These are phyloP conservation scores for Sinocyclocheilus anshuiensis DNA, from an alignment of 2,113 vertebrate genomes.

Conservation along the genomic window DNA sequence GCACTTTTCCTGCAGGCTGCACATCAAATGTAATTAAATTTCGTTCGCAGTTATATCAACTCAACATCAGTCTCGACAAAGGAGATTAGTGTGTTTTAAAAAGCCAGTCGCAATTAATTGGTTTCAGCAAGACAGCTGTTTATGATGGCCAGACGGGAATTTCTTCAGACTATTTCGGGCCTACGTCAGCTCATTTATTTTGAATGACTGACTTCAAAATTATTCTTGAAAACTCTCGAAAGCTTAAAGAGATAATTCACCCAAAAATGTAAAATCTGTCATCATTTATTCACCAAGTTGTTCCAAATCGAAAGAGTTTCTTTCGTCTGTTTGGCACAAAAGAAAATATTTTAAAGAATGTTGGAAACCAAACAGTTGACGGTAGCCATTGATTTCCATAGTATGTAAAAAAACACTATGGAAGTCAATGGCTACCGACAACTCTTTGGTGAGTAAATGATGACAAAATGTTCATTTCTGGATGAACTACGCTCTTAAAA, in stretches of 20 bases:
- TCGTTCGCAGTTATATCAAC: conserved; percentile 48
- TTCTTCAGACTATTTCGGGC: conserved; percentile 36
- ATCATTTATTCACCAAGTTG: no score
- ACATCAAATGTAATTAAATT: conserved; percentile 54
- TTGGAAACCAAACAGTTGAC: background rate
- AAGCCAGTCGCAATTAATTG: conserved; percentile 47
- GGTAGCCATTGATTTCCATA: background rate
- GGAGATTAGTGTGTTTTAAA: conserved; percentile 48
- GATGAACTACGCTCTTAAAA: no score
- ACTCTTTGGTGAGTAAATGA: no score
- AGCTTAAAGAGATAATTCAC: background rate
- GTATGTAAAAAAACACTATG: background rate
- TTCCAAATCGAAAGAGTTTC: no score
- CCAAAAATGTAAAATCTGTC: no score
- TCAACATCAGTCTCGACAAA: conserved; percentile 51
- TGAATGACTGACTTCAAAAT: conserved; percentile 31
- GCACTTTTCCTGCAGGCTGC: conserved; percentile 38
- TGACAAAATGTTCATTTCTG: no score
- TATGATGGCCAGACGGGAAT: conserved; percentile 35
- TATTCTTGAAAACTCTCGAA: background rate
- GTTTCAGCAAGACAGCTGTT: conserved; percentile 48
- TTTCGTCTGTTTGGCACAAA: no score
- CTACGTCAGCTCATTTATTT: background rate
- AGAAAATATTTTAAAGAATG: background rate
- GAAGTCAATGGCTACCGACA: background rate